These are phyloP conservation scores for Drosophila nr. fundita DNA, from an alignment of 2,888 invertebrate species.

Conservation along the genomic window DNA sequence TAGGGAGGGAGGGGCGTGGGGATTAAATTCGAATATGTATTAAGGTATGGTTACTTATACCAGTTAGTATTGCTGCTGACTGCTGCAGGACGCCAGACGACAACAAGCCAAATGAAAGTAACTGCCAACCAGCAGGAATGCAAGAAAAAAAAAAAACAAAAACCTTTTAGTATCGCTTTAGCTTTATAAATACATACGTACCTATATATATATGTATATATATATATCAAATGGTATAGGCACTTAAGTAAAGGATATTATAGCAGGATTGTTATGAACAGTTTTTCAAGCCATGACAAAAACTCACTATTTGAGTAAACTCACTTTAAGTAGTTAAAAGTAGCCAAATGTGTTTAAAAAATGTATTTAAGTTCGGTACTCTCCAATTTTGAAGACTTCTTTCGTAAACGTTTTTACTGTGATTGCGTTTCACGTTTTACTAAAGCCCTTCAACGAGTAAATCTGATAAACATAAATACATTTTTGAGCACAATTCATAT, in stretches of 20 bases:
- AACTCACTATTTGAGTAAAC: neutral
- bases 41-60: slow-evolving; percentile 24
- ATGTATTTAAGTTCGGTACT: neutral
- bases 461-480: neutral
- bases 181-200: neutral
- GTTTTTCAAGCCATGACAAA: neutral
- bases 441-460: neutral
- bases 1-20: slow-evolving; percentile 11
- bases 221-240: neutral
- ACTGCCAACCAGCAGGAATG: neutral
- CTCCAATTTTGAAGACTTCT: neutral
- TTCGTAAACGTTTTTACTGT: neutral
- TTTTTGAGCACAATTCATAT: neutral
- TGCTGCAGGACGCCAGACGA: slow-evolving; percentile 10
- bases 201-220: neutral
- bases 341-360: neutral
- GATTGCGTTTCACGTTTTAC: neutral
- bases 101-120: slow-evolving; percentile 8
- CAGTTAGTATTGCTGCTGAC: slow-evolving; percentile 16
- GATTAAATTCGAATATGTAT: slow-evolving; percentile 36
- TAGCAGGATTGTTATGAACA: neutral
- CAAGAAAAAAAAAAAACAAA: neutral
- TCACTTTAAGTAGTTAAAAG: neutral
- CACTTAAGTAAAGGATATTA: neutral
- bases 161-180: neutral